These are phyloP conservation scores for Alviniconcha strummeri DNA, from an alignment of 2,888 invertebrate genomes.

Conservation along the genomic window DNA sequence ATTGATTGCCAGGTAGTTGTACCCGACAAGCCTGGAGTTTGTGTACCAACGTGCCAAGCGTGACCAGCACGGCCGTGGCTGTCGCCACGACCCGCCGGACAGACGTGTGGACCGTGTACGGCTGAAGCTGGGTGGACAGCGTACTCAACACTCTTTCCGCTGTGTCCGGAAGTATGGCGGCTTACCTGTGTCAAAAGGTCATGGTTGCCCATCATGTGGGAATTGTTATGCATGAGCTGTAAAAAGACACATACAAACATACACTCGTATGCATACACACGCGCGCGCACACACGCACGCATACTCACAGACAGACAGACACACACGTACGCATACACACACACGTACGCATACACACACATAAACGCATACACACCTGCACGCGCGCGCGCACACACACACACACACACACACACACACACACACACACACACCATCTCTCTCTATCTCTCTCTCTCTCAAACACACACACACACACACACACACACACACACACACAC, in stretches of 20 bases:
- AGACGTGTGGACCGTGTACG: background rate
- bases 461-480: background rate
- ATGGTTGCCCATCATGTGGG: too few relatives aligned
- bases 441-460: too few relatives aligned
- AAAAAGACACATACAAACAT: too few relatives aligned
- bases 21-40: too few relatives aligned
- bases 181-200: too few relatives aligned
- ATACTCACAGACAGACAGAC: background rate
- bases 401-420: background rate
- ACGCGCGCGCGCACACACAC: background rate
- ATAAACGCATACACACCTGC: background rate
- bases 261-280: background rate
- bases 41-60: too few relatives aligned
- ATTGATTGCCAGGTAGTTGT: too few relatives aligned
- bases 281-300: background rate
- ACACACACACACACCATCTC: background rate
- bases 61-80: too few relatives aligned
- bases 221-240: too few relatives aligned
- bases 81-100: too few relatives aligned
- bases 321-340: background rate
- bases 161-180: too few relatives aligned
- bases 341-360: background rate
- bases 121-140: background rate
- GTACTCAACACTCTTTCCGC: too few relatives aligned
- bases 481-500: background rate